These are phyloP conservation scores for Rhynchomys soricoides DNA, from an alignment of 2,113 vertebrate genomes.

Conservation along the genomic window DNA sequence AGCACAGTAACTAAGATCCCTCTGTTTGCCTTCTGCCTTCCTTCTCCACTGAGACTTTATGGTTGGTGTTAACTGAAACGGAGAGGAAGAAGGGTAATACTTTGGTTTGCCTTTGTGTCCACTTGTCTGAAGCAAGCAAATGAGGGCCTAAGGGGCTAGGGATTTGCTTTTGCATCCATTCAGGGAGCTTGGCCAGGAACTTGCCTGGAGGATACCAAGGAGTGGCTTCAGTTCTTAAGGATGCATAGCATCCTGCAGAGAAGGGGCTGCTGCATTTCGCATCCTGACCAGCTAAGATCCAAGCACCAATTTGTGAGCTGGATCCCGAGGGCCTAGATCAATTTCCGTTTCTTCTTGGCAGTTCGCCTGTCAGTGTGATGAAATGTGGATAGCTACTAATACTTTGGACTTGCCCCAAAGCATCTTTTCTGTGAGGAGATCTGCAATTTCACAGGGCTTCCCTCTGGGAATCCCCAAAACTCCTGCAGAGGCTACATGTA, in stretches of 20 bases:
- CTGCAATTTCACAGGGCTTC: not conserved
- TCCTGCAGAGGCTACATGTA: not conserved
- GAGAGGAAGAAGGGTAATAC: not conserved
- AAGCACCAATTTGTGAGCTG: not conserved
- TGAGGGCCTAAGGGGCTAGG: not conserved
- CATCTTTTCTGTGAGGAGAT: not conserved
- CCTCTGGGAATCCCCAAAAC: not conserved
- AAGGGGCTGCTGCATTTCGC: not conserved
- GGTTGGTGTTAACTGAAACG: conserved; percentile 39
- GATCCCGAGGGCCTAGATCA: not conserved
- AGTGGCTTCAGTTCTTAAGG: not conserved
- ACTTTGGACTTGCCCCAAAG: not conserved
- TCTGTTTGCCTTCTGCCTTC: conserved; percentile 21
- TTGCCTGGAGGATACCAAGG: not conserved
- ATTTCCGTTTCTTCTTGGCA: not conserved
- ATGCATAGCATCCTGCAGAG: not conserved
- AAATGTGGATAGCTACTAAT: not conserved
- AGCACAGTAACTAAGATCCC: not conserved
- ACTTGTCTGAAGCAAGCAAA: conserved; percentile 14
- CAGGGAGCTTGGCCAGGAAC: fast-evolving
- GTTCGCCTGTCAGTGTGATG: not conserved
- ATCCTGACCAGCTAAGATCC: not conserved
- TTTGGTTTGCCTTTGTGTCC: conserved; percentile 21
- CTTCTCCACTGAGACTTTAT: not conserved
- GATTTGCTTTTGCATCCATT: fast-evolving